phyloP scores from a whole-genome alignment of 2,113 vertebrate genomes.

The Pygoscelis antarcticus region DNA sequence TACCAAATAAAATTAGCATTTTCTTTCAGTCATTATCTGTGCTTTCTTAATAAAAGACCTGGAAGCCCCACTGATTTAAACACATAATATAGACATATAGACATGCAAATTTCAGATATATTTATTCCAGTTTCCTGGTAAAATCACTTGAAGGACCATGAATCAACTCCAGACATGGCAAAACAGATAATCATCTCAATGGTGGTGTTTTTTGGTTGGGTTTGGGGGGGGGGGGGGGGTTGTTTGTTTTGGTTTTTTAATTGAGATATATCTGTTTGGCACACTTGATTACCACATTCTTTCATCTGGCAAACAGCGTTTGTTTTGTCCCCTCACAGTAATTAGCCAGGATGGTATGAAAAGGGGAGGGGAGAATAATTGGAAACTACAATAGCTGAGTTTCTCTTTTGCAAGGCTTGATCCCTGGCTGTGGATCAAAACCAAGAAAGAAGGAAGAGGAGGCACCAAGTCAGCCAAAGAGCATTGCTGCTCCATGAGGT shows the following conservation, averaged over 20 bases:
- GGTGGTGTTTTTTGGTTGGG: background rate
- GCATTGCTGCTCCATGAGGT: background rate
- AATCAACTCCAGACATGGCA: background rate
- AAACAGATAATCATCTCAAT: accelerated
- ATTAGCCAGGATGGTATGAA: background rate
- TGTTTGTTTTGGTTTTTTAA: background rate
- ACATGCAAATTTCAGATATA: background rate
- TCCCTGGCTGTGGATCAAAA: background rate
- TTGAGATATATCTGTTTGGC: background rate
- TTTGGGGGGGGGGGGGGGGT: too few relatives aligned
- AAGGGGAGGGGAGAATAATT: background rate
- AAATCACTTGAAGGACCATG: background rate
- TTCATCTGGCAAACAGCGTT: background rate
- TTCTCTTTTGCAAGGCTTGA: background rate
- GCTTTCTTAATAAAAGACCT: background rate
- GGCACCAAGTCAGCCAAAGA: background rate
- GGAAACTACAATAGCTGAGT: background rate
- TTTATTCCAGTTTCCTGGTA: background rate
- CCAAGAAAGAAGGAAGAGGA: background rate
- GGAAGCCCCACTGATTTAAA: background rate
- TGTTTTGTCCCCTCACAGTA: background rate
- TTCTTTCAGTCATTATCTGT: background rate
- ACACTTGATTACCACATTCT: background rate
- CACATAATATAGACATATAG: background rate
- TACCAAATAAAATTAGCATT: background rate